phyloP scores from a whole-genome alignment of 2,888 invertebrate species.

The Campoplex capitator region DNA sequence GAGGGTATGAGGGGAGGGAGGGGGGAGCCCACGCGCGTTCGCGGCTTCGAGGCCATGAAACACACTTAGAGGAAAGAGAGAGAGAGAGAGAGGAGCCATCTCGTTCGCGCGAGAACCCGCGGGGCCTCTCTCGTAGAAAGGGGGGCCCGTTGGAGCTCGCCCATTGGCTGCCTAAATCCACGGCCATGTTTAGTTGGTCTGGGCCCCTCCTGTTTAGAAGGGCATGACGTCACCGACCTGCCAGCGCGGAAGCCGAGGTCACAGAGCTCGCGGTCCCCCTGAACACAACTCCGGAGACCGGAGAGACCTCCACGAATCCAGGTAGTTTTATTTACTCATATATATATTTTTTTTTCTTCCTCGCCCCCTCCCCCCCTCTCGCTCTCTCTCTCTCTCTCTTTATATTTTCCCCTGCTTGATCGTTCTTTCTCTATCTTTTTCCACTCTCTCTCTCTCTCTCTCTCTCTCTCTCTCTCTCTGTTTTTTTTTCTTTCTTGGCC shows the following conservation, averaged over 20 bases:
- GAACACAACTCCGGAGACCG: slow-evolving; percentile 62
- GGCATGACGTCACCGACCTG: slow-evolving; percentile 82
- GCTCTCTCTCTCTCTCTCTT: slow-evolving; percentile 26
- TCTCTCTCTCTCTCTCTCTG: slow-evolving; percentile 14
- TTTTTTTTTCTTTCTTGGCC: slow-evolving; percentile 45
- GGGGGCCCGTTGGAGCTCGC: slow-evolving; percentile 65
- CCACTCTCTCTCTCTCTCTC: slow-evolving; percentile 22
- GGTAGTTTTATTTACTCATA: slow-evolving; percentile 44
- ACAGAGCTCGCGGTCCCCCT: slow-evolving; percentile 70
- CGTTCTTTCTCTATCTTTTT: slow-evolving; percentile 37
- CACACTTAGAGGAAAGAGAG: slow-evolving; percentile 28
- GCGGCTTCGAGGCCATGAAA: slow-evolving; percentile 67
- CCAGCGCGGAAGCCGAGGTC: slow-evolving; percentile 74
- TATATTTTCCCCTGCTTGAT: background rate
- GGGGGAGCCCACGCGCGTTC: slow-evolving; percentile 61
- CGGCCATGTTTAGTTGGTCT: slow-evolving; percentile 83
- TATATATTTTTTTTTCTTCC: slow-evolving; percentile 35
- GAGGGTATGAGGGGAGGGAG: background rate
- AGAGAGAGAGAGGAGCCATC: slow-evolving; percentile 43
- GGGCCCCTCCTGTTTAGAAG: slow-evolving; percentile 85
- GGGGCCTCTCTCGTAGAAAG: slow-evolving; percentile 58
- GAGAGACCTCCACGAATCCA: slow-evolving; percentile 68
- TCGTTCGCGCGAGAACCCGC: slow-evolving; percentile 24
- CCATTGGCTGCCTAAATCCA: slow-evolving; percentile 83
- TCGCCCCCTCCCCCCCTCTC: slow-evolving; percentile 33